Percentiles rank a stretch among this genome's conserved stretches.
These are phyloP conservation scores for Petrocephalus schoutedeni DNA, from an alignment of 2,797 vertebrate genomes.

Conservation along the genomic window DNA sequence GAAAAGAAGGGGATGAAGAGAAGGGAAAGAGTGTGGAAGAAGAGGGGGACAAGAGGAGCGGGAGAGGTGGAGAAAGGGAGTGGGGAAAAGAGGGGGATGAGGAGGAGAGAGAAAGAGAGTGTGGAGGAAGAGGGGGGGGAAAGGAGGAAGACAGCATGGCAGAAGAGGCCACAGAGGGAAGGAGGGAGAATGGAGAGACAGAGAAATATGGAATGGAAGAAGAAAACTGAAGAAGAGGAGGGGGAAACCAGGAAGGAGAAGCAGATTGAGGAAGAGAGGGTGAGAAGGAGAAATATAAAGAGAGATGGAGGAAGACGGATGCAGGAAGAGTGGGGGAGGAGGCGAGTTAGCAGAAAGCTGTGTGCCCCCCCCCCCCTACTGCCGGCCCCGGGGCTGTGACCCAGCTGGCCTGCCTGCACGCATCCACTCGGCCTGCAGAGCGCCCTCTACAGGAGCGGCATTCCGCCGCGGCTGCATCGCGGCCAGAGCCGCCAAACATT, in stretches of 20 bases:
- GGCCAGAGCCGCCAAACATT: background rate
- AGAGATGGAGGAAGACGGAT: background rate
- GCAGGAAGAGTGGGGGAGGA: background rate
- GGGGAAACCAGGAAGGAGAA: background rate
- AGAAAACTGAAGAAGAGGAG: conserved; percentile 29
- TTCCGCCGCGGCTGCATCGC: background rate
- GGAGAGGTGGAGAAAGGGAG: background rate
- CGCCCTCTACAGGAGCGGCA: background rate
- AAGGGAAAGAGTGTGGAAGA: background rate
- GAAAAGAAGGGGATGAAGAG: background rate
- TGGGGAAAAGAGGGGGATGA: background rate
- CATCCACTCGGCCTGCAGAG: background rate
- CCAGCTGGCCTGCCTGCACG: background rate
- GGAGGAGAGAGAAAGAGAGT: background rate
- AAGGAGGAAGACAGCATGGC: background rate
- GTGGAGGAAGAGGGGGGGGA: background rate
- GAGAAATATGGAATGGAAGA: background rate
- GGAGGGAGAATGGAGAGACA: background rate
- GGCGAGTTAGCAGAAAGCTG: conserved; percentile 35
- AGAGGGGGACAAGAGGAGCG: background rate
- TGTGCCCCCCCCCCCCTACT: background rate
- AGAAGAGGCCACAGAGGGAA: background rate
- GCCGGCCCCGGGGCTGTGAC: background rate
- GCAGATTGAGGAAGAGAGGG: background rate
- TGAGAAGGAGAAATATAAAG: background rate